These are phyloP conservation scores for Sparus aurata DNA, from an alignment of 2,797 vertebrate species.

Conservation along the genomic window DNA sequence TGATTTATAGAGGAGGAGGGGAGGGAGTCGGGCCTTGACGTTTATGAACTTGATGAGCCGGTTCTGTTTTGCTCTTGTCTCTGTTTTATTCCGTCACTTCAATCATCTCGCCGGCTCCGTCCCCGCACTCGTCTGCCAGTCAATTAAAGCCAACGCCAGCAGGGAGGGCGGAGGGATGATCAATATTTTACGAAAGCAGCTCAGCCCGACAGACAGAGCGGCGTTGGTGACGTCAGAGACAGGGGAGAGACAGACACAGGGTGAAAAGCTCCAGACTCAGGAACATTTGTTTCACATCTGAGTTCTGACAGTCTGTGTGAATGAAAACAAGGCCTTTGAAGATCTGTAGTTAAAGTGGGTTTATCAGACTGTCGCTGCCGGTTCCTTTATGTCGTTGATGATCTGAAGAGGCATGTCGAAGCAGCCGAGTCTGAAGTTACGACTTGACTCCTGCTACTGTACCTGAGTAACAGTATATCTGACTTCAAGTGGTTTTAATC, in stretches of 20 bases:
- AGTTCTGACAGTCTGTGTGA: neutral
- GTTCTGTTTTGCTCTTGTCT: constrained; percentile 57
- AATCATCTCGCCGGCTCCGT: constrained; percentile 31
- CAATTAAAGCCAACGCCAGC: constrained; percentile 51
- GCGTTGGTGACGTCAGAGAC: constrained; percentile 21
- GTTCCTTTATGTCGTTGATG: neutral
- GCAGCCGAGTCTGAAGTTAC: neutral
- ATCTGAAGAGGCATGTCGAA: neutral
- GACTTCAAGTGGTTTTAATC: neutral
- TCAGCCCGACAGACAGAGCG: constrained; percentile 18
- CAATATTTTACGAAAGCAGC: constrained; percentile 57
- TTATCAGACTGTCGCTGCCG: neutral
- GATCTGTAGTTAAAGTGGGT: neutral
- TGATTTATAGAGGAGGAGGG: constrained; percentile 54
- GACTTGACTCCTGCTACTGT: neutral
- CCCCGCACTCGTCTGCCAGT: constrained; percentile 42
- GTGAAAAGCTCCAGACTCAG: constrained; percentile 5
- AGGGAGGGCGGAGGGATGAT: constrained; percentile 45
- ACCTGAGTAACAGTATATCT: neutral
- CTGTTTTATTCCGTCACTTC: constrained; percentile 52
- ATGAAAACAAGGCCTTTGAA: neutral
- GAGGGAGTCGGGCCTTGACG: constrained; percentile 34
- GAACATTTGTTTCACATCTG: neutral
- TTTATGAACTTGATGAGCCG: constrained; percentile 67
- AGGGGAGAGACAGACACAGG: neutral